Base-by-base conservation (phyloP, 2,113 vertebrate species). In the Anas platyrhynchos region DNA sequence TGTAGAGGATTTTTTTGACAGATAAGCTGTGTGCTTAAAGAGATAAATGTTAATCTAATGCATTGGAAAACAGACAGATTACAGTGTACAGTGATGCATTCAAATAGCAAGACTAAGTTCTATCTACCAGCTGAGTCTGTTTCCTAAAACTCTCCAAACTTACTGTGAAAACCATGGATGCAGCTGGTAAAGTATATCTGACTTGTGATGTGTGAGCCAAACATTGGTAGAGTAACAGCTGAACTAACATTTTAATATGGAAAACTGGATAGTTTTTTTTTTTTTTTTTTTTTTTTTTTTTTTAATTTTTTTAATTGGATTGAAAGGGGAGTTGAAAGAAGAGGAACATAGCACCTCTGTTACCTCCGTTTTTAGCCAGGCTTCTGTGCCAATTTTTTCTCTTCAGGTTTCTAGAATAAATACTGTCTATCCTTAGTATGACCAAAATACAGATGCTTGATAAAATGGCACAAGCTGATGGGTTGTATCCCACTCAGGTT, bases 41-140 rank as follows among this genome's bases (percentile, higher is more conserved):
- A 97, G 95, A 95, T 97, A 97, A 96, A 96, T 96, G 96, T 96
- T 97, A 96, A 96, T 95, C 94, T 97, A 97, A 96, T 93, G 94
- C 91, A 79, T 74, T 96, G 92, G 95, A 95, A 96, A 96, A 94
- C 94, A 96, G 95, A 82, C 91, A 95, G 95, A 97, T 97, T 94
- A 89, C 13, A 31, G 82, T 77, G 89, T 78, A 59, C 81, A 80
- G 93, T 14, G 34, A 22, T 87, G 91, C 89, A 93, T 94, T 94
- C 85, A 3, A 96, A 97, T 90, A 96, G 86, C 62, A 71, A 78
- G 93, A 32, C 58, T 16, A 87, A 94, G 62, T 97, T 96, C 66
- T 86, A 5, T 83, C n/a, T 48, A 82, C 43, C 52, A 83, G 74
- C 93, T 41, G 61, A 86, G 20, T 32, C 67, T 83, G 83, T 38